phyloP scores from a whole-genome alignment of 2,113 vertebrate genomes.

The Takifugu bimaculatus region DNA sequence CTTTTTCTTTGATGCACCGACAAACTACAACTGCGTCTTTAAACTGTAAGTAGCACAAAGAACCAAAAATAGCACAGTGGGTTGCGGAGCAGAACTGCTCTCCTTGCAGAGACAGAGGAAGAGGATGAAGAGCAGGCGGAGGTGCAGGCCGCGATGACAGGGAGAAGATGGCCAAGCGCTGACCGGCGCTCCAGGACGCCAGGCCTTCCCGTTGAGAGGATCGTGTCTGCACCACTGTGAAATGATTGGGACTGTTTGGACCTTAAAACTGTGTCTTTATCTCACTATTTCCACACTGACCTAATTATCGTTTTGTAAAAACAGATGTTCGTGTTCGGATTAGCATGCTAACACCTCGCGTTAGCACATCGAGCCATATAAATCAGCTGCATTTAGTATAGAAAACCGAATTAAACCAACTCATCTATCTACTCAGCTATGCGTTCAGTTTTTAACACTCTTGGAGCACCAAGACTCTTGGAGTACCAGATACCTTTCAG shows the following conservation, averaged over 20 bases:
- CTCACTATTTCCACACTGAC: no score
- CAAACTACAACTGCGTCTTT: constrained; percentile 73
- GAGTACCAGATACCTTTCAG: no score
- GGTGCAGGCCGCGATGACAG: constrained; percentile 41
- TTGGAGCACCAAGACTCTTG: no score
- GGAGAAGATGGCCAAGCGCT: constrained; percentile 44
- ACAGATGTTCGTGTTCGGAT: no score
- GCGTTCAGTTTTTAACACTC: no score
- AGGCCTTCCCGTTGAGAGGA: constrained; percentile 12
- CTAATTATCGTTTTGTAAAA: no score
- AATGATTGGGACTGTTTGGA: neutral
- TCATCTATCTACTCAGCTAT: no score
- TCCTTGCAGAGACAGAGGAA: constrained; percentile 60
- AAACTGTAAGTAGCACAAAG: constrained; percentile 79
- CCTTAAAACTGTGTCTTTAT: constrained; percentile 2
- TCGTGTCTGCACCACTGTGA: constrained; percentile 1
- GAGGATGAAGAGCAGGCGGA: constrained; percentile 38
- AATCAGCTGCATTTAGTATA: no score
- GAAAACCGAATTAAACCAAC: no score
- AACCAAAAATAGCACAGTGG: constrained; percentile 76
- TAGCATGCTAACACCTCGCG: no score
- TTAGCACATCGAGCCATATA: no score
- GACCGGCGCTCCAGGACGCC: constrained; percentile 29
- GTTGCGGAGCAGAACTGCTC: constrained; percentile 72
- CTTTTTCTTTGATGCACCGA: constrained; percentile 57